Conservation (phyloP, 2,888 invertebrate genomes). For the Laothoe populi region DNA sequence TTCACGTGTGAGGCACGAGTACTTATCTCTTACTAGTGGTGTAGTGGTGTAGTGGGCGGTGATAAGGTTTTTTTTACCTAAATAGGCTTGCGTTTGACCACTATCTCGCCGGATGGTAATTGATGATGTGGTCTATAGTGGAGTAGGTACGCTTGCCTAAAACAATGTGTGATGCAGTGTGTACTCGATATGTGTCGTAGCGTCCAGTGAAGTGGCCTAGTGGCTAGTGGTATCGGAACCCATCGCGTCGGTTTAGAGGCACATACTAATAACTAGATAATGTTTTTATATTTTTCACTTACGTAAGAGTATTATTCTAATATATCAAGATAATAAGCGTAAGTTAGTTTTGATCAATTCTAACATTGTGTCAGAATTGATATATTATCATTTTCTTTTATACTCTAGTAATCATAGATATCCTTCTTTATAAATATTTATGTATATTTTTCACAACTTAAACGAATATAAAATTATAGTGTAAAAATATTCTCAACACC, state of each 20-base stretch:
- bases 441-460: slow-evolving; percentile 41
- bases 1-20: background rate
- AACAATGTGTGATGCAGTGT: background rate
- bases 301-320: slow-evolving; percentile 75
- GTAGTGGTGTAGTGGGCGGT: background rate
- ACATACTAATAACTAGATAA: slow-evolving; percentile 68
- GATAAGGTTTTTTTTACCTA: too few species aligned
- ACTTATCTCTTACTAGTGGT: background rate
- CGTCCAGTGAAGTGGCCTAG: slow-evolving; percentile 31
- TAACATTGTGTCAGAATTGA: slow-evolving; percentile 61
- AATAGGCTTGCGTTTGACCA: too few species aligned
- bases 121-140: too few species aligned
- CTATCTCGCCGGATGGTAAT: too few species aligned
- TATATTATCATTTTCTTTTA: slow-evolving; percentile 40
- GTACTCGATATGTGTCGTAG: slow-evolving; percentile 30
- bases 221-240: slow-evolving; percentile 62
- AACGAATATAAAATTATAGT: slow-evolving; percentile 61
- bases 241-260: slow-evolving; percentile 61
- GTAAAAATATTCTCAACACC: slow-evolving; percentile 68
- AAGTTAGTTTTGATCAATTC: slow-evolving; percentile 72
- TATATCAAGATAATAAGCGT: slow-evolving; percentile 83
- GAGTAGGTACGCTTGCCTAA: too few species aligned
- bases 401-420: slow-evolving; percentile 48
- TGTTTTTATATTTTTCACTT: slow-evolving; percentile 67
- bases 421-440: slow-evolving; percentile 48